These are phyloP conservation scores for Oxytorus armatus DNA, from an alignment of 2,888 invertebrate species.

Conservation along the genomic window DNA sequence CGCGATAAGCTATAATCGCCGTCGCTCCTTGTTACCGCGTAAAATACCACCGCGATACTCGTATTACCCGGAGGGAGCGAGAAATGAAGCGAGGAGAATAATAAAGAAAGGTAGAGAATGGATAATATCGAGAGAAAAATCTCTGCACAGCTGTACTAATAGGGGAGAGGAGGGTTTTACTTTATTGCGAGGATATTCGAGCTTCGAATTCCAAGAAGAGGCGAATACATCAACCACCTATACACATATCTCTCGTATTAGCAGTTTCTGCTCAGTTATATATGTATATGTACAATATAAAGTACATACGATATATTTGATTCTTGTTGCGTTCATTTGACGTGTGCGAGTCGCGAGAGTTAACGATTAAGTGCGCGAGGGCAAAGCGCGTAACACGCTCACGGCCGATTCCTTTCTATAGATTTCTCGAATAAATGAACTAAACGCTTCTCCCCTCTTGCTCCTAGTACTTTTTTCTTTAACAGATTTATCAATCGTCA, in stretches of 20 bases:
- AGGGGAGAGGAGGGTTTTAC: slow-evolving; percentile 34
- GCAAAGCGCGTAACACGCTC: slow-evolving; percentile 70
- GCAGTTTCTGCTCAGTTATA: slow-evolving; percentile 30
- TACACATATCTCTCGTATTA: slow-evolving; percentile 31
- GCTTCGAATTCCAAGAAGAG: slow-evolving; percentile 66
- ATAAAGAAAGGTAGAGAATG: slow-evolving; percentile 55
- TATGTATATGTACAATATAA: slow-evolving; percentile 43
- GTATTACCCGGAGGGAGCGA: slow-evolving; percentile 59
- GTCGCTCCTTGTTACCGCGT: slow-evolving; percentile 27
- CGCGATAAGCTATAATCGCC: slow-evolving; percentile 63
- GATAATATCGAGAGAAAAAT: slow-evolving; percentile 52
- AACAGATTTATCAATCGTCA: slow-evolving; percentile 49
- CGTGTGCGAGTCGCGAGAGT: slow-evolving; percentile 43
- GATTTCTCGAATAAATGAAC: slow-evolving; percentile 68
- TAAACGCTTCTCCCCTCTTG: slow-evolving; percentile 12
- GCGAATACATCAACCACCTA: slow-evolving; percentile 60
- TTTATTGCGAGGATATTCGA: slow-evolving; percentile 67
- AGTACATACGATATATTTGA: slow-evolving; percentile 55
- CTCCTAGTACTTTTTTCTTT: slow-evolving; percentile 8
- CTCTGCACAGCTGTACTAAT: slow-evolving; percentile 26
- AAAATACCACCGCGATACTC: slow-evolving; percentile 56
- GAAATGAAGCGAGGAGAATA: slow-evolving; percentile 43
- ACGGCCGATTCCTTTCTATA: slow-evolving; percentile 71
- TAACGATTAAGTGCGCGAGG: slow-evolving; percentile 63
- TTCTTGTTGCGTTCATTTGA: slow-evolving; percentile 59